A percentile compares a stretch with the other conserved stretches of the same genome.
phyloP scores from a whole-genome alignment of 1,140 invertebrate genomes.

The Lepidurus apus region DNA sequence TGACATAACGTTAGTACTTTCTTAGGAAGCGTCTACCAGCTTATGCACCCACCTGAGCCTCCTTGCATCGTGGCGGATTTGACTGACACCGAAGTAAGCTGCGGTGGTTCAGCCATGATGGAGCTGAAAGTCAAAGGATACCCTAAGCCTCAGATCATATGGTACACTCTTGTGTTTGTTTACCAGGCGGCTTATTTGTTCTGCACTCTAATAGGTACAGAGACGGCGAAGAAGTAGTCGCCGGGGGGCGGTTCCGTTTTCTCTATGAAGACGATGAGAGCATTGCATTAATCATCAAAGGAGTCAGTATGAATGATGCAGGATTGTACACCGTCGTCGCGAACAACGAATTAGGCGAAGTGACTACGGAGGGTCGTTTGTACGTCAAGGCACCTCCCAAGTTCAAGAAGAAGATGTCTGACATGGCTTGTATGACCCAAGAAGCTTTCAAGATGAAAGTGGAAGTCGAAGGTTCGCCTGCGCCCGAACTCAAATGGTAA shows the following conservation, averaged over 20 bases:
- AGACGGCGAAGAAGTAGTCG: slow-evolving; percentile 71
- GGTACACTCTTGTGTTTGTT: slow-evolving; percentile 48
- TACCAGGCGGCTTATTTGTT: slow-evolving; percentile 29
- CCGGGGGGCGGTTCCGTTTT: slow-evolving; percentile 74
- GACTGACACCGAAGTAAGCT: slow-evolving; percentile 69
- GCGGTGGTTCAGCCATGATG: slow-evolving; percentile 88
- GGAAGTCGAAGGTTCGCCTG: slow-evolving; percentile 75
- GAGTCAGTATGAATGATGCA: slow-evolving; percentile 70
- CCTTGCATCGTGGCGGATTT: slow-evolving; percentile 58
- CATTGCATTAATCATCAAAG: slow-evolving; percentile 84
- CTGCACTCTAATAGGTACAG: slow-evolving; percentile 54
- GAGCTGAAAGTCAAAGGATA: slow-evolving; percentile 82
- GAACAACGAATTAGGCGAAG: slow-evolving; percentile 82
- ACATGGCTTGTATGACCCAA: slow-evolving; percentile 63
- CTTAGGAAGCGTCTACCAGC: slow-evolving; percentile 66
- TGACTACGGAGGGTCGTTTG: slow-evolving; percentile 64
- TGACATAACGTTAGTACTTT: slow-evolving; percentile 28
- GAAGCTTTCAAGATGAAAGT: slow-evolving; percentile 64
- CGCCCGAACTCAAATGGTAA: slow-evolving; percentile 69
- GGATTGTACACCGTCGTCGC: slow-evolving; percentile 79
- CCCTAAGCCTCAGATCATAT: slow-evolving; percentile 85
- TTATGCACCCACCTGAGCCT: slow-evolving; percentile 72
- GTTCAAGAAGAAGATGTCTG: slow-evolving; percentile 70
- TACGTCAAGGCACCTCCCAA: slow-evolving; percentile 72
- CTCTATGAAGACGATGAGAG: slow-evolving; percentile 89